These are phyloP conservation scores for Pelodytes ibericus DNA, from an alignment of 2,797 vertebrate species.

Conservation along the genomic window DNA sequence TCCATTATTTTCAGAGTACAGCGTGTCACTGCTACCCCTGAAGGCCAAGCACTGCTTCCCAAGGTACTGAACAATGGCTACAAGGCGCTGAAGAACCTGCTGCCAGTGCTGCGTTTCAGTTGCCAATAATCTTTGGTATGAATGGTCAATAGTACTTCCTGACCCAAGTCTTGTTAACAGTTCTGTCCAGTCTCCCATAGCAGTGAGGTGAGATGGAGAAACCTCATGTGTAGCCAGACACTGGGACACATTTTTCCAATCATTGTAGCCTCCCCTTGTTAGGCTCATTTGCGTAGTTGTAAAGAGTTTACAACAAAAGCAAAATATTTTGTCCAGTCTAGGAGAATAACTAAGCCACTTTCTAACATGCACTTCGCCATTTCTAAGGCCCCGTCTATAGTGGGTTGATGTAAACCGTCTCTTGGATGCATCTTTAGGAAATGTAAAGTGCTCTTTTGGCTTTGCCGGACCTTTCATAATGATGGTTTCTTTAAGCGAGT, in stretches of 20 bases:
- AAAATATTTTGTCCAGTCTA: not conserved
- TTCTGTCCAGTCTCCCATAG: not conserved
- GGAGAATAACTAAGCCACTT: not conserved
- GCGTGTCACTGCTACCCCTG: not conserved
- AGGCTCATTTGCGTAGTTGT: not conserved
- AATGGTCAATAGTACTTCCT: not conserved
- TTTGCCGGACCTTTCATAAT: too few relatives aligned
- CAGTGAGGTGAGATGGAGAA: not conserved
- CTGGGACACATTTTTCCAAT: not conserved
- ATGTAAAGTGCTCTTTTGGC: not conserved
- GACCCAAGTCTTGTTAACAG: not conserved
- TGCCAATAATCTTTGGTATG: not conserved
- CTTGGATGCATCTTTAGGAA: not conserved
- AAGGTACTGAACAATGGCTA: constrained; percentile 6
- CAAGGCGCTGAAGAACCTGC: not conserved
- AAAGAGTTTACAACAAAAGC: constrained; percentile 8
- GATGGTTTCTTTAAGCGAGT: not conserved
- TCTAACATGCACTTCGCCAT: not conserved
- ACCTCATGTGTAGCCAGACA: not conserved
- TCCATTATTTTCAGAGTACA: not conserved
- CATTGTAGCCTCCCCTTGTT: not conserved
- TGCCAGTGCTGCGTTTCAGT: too few relatives aligned
- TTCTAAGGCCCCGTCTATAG: not conserved
- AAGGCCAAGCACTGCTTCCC: constrained; percentile 3
- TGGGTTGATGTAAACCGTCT: not conserved